Evolutionary conservation across 2,888 invertebrate genomes (phyloP), one percentile per base, ranked within the genome.

Genomic region (Liopterus haemorrhoidalis): DNA sequence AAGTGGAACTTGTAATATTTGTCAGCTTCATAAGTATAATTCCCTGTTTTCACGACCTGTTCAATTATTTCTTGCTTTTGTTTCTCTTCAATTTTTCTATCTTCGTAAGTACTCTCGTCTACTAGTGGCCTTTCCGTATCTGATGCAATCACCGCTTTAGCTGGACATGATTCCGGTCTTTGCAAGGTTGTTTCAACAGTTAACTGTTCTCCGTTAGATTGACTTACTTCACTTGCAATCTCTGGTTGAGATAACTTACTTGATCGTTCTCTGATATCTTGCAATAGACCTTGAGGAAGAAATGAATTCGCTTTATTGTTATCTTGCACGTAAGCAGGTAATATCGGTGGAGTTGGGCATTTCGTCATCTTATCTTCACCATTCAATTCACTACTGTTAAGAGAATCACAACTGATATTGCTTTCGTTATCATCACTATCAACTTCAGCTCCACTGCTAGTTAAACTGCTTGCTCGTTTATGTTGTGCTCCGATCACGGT

Each of bases 1-100:
- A 89, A 70, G 68, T 89, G 88, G 62, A 89, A 89, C 63, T 82
- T 81, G 63, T 85, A 87, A 67, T 78, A 87, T 66, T 81, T 81
- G 69, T 88, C 86, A 57, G 84, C 76, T 61, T 85, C 84, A 61
- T 80, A 85, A 56, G 75, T 70, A 50, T 68, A 68, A 62, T 74
- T 76, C 55, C 71, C 72, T 54, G 72, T 73, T 56, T 70, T 71
- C 49, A 69, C 68, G 55, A 69, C 62, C 54, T 64, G 63, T 44
- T 72, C 65, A 60, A 70, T 65, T 58, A 71, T 70, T 60, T 67
- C 60, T n/a, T n/a, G n/a, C 19, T 59, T 52, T 28, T 61, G 57
- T 51, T 73, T 71, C 58, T 74, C 70, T 58, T 74, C 71, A 51
- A 72, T 71, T 49, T 68, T 67, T 48, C 80, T 70, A 31, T 81